These are phyloP conservation scores for Tupaia tana DNA, from an alignment of 2,113 vertebrate genomes.

Conservation along the genomic window DNA sequence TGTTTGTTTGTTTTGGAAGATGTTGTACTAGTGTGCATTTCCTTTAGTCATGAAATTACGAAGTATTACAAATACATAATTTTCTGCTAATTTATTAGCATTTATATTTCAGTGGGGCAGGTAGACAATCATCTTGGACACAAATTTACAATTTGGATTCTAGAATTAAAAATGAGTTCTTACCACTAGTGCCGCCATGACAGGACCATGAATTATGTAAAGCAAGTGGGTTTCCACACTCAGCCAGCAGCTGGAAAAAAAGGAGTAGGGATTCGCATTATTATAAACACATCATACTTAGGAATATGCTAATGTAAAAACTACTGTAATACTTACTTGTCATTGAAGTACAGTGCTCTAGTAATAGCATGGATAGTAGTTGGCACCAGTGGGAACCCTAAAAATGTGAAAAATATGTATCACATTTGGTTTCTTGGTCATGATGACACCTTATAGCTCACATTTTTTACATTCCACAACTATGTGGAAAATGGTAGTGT, in stretches of 20 bases:
- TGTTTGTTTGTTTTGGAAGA: neutral
- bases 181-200: slow-evolving; percentile 96
- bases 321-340: slow-evolving; percentile 91
- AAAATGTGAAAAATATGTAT: slow-evolving; percentile 58
- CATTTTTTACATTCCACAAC: too few relatives aligned
- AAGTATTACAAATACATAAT: neutral
- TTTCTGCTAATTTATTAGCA: neutral
- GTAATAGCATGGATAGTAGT: slow-evolving; percentile 96
- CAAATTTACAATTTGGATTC: neutral
- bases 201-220: slow-evolving; percentile 97
- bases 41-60: neutral
- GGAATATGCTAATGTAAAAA: neutral
- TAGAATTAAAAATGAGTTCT: slow-evolving; percentile 78
- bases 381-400: slow-evolving; percentile 96
- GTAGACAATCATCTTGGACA: neutral
- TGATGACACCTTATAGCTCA: neutral
- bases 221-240: slow-evolving; percentile 97
- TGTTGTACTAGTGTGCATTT: neutral
- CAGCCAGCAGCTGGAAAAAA: slow-evolving; percentile 95
- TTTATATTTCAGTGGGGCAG: neutral
- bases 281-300: slow-evolving; percentile 16
- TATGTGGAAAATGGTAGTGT: neutral
- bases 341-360: slow-evolving; percentile 95
- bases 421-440: neutral
- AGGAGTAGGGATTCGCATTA: slow-evolving; percentile 15